Base-by-base conservation (phyloP, 2,113 vertebrate genomes). In the Triplophysa tibetana region DNA sequence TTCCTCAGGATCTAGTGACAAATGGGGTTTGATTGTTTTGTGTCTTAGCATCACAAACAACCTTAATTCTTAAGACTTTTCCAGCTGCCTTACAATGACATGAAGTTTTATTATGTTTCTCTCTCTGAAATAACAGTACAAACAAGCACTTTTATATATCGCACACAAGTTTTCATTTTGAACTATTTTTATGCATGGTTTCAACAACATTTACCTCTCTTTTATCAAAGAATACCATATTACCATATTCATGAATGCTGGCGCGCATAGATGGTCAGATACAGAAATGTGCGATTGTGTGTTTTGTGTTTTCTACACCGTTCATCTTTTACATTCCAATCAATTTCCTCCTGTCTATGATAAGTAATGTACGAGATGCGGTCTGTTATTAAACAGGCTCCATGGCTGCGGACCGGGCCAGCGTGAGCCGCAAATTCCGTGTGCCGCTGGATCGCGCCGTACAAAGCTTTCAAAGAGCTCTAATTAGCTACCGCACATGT, bases 381-480 rank as follows among this genome's bases (percentile, higher is more conserved):
- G 79, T 77, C 82, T 70, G 84, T 85, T 87, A 88, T 90, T 90
- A 80, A 86, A 83, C 76, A 81, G 83, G 81, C 75, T 84, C 83
- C 70, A 76, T 82, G 88, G 86, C 76, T 70, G 69, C 78, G 84
- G 70, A 67, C 58, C 82, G 62, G 76, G 86, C 74, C 81, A 81
- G 76, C 74, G 45, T 62, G 76, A 76, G 74, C 73, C 21, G 72
- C 68, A 82, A n/a, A 83, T 85, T 85, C 78, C 43, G 4, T 48
- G 62, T 70, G 72, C 73, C 45, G 29, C 66, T 81, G 66, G 70
- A 83, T 78, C 81, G 74, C 38, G 48, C 8, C 61, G 43, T 82
- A 67, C 77, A 38, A 66, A 69, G 70, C 77, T 45, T 79, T 84
- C 80, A 83, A 80, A 41, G 54, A 50, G 80, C 70, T 65, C 48